Evolutionary conservation across 1,140 invertebrate species (phyloP).

Genomic region (Aphelenchoides fujianensis): DNA sequence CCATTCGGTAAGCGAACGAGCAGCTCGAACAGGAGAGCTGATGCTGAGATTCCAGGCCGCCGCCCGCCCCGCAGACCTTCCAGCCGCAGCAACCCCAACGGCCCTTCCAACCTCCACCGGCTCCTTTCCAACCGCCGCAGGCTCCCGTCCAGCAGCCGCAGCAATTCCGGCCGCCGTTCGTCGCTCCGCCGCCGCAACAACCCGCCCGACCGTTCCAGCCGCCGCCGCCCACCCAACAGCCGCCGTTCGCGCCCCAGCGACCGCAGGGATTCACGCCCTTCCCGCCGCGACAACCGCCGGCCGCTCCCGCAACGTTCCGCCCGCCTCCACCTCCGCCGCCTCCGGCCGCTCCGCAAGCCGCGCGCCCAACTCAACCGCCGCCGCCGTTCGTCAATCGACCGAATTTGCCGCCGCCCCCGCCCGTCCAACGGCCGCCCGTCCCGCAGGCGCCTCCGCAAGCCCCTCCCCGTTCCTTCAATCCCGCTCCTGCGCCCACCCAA

Average conservation of each 20-base stretch:
- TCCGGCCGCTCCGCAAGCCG: too few relatives aligned
- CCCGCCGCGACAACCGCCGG: too few relatives aligned
- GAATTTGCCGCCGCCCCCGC: conserved; percentile 22
- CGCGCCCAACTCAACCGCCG: conserved; percentile 20
- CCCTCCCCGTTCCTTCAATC: conserved; percentile 29
- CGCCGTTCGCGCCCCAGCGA: conserved; percentile 16
- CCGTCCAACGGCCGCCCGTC: background rate
- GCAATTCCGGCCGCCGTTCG: conserved; percentile 25
- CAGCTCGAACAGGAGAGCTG: too few relatives aligned
- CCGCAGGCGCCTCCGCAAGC: conserved; percentile 24
- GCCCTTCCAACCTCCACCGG: background rate
- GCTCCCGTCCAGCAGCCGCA: conserved; percentile 16
- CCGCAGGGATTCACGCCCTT: too few relatives aligned
- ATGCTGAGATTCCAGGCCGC: conserved; percentile 20
- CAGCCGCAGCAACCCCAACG: too few relatives aligned
- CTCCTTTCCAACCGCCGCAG: conserved; percentile 28
- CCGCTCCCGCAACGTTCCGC: too few relatives aligned
- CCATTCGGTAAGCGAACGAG: conserved; percentile 35
- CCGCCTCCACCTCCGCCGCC: too few relatives aligned
- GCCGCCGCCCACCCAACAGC: conserved; percentile 1
- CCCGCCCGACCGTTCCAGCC: too few relatives aligned
- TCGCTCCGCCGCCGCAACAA: conserved; percentile 30
- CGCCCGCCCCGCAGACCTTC: conserved; percentile 6
- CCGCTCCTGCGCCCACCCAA: conserved; percentile 21
- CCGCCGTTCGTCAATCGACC: conserved; percentile 25